phyloP scores from a whole-genome alignment of 2,888 invertebrate genomes.

The Calliphora vomitoria region DNA sequence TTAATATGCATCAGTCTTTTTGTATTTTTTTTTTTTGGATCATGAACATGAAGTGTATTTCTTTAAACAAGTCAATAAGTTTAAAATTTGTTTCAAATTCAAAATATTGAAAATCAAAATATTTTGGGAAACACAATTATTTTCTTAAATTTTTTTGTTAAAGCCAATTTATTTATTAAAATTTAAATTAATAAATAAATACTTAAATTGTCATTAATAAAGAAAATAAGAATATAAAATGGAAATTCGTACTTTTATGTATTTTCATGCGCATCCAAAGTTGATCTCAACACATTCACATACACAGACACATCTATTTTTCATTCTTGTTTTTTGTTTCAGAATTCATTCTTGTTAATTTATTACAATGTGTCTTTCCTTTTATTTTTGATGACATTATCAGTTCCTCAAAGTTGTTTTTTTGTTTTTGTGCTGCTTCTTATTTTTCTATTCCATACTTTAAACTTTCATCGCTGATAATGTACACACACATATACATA shows the following conservation, averaged over 20 bases:
- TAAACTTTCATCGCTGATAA: constrained; percentile 30
- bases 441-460: constrained; percentile 20
- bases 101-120: too few species aligned
- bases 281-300: not conserved
- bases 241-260: too few species aligned
- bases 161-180: too few species aligned
- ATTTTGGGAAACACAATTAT: too few species aligned
- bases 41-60: too few species aligned
- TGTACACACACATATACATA: not conserved
- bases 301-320: not conserved
- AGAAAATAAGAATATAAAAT: not conserved
- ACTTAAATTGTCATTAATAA: constrained; percentile 24
- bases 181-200: not conserved
- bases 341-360: constrained; percentile 42
- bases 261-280: not conserved
- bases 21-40: too few species aligned
- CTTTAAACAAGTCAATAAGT: too few species aligned
- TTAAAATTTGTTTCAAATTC: too few species aligned
- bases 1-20: too few species aligned
- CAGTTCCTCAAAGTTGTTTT: constrained; percentile 46
- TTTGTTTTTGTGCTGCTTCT: not conserved
- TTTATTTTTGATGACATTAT: constrained; percentile 61
- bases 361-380: constrained; percentile 56
- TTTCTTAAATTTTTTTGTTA: too few species aligned
- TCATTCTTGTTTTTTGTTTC: constrained; percentile 1